phyloP scores from a whole-genome alignment of 30 jellyfish, hydroid and myxozoan genomes.

The Pseudorhiza aurosa region DNA sequence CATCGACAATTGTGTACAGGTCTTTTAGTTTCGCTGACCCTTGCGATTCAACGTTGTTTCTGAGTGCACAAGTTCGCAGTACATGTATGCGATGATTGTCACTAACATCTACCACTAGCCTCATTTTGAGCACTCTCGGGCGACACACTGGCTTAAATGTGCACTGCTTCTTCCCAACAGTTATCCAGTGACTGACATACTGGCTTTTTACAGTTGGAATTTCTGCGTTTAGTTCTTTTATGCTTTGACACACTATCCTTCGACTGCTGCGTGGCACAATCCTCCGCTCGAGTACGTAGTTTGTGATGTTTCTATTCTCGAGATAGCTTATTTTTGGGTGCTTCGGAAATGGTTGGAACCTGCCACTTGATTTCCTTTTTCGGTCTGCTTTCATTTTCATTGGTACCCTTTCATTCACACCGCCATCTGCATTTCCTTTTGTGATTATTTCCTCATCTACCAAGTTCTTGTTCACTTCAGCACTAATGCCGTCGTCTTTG shows the following conservation, averaged over 20 bases:
- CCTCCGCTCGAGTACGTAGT: constrained; percentile 2
- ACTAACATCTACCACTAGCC: constrained; percentile 60
- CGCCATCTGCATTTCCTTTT: not conserved
- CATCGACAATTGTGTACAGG: constrained; percentile 40
- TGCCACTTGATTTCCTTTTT: constrained; percentile 22
- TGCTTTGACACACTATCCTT: not conserved
- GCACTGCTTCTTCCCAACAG: constrained; percentile 11
- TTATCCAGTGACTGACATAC: constrained; percentile 35
- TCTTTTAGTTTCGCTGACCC: constrained; percentile 11
- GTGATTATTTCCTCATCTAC: not conserved
- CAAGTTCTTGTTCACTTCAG: not conserved
- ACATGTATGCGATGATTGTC: constrained; percentile 21
- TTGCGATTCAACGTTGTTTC: not conserved
- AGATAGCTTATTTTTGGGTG: constrained; percentile 10
- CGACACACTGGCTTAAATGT: not conserved
- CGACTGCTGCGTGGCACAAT: not conserved
- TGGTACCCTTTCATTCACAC: constrained; percentile 1
- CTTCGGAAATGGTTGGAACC: constrained; percentile 62
- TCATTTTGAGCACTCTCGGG: constrained; percentile 9
- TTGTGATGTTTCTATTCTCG: constrained; percentile 20
- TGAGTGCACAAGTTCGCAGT: constrained; percentile 23
- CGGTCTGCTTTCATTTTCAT: constrained; percentile 31
- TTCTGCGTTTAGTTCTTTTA: not conserved
- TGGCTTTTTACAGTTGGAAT: not conserved
- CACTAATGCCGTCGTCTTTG: not conserved